These are phyloP conservation scores for Drosophila mojavensis DNA, from an alignment of 1,140 invertebrate species.

Conservation along the genomic window DNA sequence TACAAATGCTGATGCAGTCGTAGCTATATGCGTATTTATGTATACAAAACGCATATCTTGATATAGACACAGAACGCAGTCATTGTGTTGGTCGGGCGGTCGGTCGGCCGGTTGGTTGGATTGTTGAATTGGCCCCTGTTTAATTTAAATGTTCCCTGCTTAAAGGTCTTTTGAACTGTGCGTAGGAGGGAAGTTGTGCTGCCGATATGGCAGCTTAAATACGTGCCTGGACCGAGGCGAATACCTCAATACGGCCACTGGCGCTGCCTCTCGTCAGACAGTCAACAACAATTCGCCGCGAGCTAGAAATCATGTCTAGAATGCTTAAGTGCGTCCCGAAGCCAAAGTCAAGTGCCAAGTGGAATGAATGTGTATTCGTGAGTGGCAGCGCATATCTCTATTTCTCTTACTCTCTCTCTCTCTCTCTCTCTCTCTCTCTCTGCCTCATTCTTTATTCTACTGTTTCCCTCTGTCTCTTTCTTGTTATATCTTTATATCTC, in stretches of 20 bases:
- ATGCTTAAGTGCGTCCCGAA: constrained; percentile 65
- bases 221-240: constrained; percentile 59
- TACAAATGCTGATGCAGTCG: constrained; percentile 24
- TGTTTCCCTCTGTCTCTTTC: background rate
- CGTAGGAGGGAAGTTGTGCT: constrained; percentile 32
- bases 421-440: too few species aligned
- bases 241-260: constrained; percentile 41
- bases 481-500: constrained; percentile 3
- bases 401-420: background rate
- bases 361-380: constrained; percentile 26
- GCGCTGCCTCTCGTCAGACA: constrained; percentile 29
- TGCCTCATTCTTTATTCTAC: too few species aligned
- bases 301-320: constrained; percentile 74
- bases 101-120: constrained; percentile 1
- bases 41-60: constrained; percentile 12
- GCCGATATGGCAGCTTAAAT: constrained; percentile 70
- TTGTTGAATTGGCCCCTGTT: constrained; percentile 28
- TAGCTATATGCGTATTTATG: constrained; percentile 13
- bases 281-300: constrained; percentile 58
- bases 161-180: constrained; percentile 20
- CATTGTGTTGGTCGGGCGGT: background rate
- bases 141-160: constrained; percentile 62
- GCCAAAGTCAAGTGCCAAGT: constrained; percentile 52
- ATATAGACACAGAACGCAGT: constrained; percentile 10
- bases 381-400: constrained; percentile 11